Evolutionary conservation across 2,113 vertebrate genomes (phyloP).

Genomic region (Platichthys flesus): DNA sequence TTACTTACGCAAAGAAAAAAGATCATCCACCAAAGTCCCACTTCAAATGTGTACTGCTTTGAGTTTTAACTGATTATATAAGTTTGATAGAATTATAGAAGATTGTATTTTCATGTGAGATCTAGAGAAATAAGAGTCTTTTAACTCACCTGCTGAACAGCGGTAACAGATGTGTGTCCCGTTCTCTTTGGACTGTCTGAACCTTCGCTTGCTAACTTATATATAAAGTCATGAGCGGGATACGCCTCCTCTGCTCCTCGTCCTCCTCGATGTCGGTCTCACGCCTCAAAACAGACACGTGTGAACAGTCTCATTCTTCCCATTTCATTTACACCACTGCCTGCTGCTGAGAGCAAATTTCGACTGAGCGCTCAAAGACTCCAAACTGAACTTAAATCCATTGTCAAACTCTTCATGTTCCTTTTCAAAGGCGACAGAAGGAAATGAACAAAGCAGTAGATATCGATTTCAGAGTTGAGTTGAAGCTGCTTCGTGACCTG

Average conservation of each 20-base stretch:
- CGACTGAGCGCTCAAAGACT: no score
- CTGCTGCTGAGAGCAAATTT: background rate
- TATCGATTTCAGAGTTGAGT: background rate
- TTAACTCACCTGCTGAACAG: conserved; percentile 24
- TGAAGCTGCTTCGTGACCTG: background rate
- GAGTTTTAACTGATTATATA: no score
- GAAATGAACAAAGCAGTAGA: no score
- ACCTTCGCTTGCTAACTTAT: background rate
- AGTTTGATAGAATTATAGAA: background rate
- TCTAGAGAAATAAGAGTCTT: background rate
- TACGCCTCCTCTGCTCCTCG: background rate
- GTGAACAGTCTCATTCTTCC: background rate
- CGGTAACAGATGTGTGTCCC: background rate
- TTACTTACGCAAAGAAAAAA: no score
- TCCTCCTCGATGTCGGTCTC: background rate
- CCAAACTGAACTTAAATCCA: no score
- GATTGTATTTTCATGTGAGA: background rate
- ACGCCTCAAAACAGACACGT: background rate
- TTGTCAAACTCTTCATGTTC: no score
- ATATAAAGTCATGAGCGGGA: background rate
- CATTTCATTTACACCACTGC: background rate
- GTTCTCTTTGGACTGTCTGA: background rate
- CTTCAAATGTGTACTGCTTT: no score
- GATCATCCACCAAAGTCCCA: no score
- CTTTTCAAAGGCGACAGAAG: background rate